Evolutionary conservation across 2,888 invertebrate genomes (phyloP).

Genomic region (Eurytoma adleriae): DNA sequence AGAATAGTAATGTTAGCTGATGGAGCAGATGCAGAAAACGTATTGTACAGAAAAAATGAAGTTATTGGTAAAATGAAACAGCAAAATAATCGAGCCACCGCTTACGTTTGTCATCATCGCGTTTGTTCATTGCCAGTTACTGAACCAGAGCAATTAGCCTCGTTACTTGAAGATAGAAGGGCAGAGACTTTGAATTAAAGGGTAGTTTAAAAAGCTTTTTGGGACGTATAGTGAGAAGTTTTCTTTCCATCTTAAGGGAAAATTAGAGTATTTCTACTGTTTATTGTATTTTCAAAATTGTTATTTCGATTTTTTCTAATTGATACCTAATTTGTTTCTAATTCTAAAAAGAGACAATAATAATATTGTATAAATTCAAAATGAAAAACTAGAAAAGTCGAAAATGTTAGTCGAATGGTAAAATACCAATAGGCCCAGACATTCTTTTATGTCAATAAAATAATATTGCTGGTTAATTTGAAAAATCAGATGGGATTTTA

Average conservation of each 20-base stretch:
- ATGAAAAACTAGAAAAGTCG: too few relatives aligned
- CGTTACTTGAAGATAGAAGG: constrained; percentile 77
- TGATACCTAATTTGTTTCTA: too few relatives aligned
- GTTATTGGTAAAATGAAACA: constrained; percentile 78
- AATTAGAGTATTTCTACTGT: too few relatives aligned
- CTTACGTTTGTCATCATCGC: constrained; percentile 87
- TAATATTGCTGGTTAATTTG: background rate
- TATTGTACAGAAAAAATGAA: constrained; percentile 74
- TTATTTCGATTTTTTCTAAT: too few relatives aligned
- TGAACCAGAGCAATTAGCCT: constrained; percentile 81
- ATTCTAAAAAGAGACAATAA: too few relatives aligned
- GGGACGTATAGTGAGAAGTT: constrained; percentile 9
- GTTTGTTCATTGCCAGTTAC: constrained; percentile 87
- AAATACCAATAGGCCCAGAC: too few relatives aligned
- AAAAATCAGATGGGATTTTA: background rate
- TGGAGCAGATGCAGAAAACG: constrained; percentile 75
- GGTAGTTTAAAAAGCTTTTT: background rate
- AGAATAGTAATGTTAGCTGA: constrained; percentile 83
- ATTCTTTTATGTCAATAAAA: background rate
- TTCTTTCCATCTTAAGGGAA: background rate
- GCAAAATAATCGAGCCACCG: constrained; percentile 82
- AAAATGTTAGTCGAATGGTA: too few relatives aligned
- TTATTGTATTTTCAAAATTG: too few relatives aligned
- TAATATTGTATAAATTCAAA: too few relatives aligned
- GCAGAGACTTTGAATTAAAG: background rate